Percentiles rank a stretch among this genome's conserved stretches.
Conservation (phyloP, 2,888 invertebrate species). For the Thyatira batis region DNA sequence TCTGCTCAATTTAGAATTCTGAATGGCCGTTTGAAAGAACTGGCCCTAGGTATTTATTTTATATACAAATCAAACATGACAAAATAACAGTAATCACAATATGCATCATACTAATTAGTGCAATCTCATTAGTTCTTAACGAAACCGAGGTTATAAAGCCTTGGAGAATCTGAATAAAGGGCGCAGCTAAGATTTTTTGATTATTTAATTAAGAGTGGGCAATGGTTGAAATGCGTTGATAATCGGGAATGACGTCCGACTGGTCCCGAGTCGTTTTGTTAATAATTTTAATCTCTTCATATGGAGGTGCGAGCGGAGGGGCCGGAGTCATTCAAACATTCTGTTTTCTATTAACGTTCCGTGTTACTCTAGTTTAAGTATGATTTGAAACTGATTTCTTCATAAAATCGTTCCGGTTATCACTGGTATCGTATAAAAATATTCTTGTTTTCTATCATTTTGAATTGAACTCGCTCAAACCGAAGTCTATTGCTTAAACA, state of each 20-base stretch:
- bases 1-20: too few species aligned
- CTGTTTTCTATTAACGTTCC: constrained; percentile 12
- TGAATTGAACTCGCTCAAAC: too few species aligned
- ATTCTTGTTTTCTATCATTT: too few species aligned
- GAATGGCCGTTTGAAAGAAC: too few species aligned
- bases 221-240: constrained; percentile 59
- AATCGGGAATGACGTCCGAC: constrained; percentile 71
- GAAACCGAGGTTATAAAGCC: constrained; percentile 7
- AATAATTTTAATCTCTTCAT: constrained; percentile 71
- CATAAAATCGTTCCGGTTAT: neutral
- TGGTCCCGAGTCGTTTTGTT: constrained; percentile 48
- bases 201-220: constrained; percentile 66
- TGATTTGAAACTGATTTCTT: neutral
- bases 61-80: neutral
- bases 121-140: constrained; percentile 27
- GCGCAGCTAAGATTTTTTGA: constrained; percentile 40
- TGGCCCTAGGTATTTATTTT: too few species aligned
- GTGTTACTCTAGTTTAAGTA: constrained; percentile 6
- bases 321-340: constrained; percentile 8
- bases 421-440: constrained; percentile 10
- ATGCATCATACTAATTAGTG: constrained; percentile 5
- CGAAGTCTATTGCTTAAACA: too few species aligned
- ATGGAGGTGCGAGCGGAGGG: constrained; percentile 14
- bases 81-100: neutral
- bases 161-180: constrained; percentile 21